Evolutionary conservation across 2,113 vertebrate species (phyloP).

Genomic region (Cyanocitta stelleri): DNA sequence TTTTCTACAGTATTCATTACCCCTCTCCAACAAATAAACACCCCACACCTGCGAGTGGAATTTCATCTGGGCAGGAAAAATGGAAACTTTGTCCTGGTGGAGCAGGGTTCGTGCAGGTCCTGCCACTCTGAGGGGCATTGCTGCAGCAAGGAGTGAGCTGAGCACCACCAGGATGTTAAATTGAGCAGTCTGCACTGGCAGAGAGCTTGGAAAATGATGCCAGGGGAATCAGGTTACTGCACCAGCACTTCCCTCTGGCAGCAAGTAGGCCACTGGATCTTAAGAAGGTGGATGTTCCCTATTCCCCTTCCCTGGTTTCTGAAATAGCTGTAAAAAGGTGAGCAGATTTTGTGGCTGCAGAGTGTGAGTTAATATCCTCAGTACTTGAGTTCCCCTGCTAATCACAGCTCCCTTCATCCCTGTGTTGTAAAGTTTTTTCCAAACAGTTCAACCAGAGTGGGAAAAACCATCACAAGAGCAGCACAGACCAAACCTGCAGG

Average conservation of each 20-base stretch:
- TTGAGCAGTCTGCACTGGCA: neutral
- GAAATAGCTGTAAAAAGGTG: neutral
- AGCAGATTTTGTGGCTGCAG: neutral
- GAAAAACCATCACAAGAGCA: neutral
- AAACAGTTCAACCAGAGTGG: neutral
- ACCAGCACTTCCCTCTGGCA: neutral
- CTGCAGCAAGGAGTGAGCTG: neutral
- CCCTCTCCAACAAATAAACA: conserved; percentile 1
- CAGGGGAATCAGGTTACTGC: conserved; percentile 18
- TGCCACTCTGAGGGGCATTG: neutral
- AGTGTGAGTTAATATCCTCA: neutral
- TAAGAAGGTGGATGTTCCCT: neutral
- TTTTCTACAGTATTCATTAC: neutral
- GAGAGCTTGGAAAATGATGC: conserved; percentile 1
- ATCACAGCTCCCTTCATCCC: neutral
- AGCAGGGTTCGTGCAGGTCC: neutral
- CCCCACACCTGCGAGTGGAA: conserved; percentile 13
- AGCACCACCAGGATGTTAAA: neutral
- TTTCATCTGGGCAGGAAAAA: conserved; percentile 41
- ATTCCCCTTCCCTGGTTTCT: neutral
- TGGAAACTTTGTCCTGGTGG: neutral
- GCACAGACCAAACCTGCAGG: neutral
- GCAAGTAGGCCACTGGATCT: neutral
- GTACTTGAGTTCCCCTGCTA: neutral
- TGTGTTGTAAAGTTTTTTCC: neutral